phyloP scores from a whole-genome alignment of 2,113 vertebrate species.

The Girardinichthys multiradiatus region DNA sequence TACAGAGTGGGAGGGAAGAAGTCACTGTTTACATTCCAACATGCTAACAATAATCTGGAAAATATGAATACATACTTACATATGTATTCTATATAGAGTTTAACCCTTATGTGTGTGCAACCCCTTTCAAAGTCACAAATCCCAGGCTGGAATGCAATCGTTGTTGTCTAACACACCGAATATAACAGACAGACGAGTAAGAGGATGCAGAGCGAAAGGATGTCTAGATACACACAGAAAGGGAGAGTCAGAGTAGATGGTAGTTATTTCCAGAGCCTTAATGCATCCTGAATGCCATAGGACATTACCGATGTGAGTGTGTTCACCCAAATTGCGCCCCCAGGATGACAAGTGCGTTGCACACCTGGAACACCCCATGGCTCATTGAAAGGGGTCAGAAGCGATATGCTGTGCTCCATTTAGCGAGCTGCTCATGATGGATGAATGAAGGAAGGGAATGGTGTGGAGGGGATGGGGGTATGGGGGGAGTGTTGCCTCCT shows the following conservation, averaged over 20 bases:
- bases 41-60: background rate
- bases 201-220: slow-evolving; percentile 8
- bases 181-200: background rate
- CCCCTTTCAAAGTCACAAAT: background rate
- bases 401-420: slow-evolving; percentile 69
- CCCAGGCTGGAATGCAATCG: background rate
- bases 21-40: slow-evolving; percentile 14
- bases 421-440: slow-evolving; percentile 68
- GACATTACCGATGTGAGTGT: slow-evolving; percentile 62
- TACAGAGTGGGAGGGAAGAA: slow-evolving; percentile 12
- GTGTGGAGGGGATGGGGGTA: slow-evolving; percentile 25
- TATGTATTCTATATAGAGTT: background rate
- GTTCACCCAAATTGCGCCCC: slow-evolving; percentile 62
- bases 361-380: slow-evolving; percentile 54
- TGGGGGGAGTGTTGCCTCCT: slow-evolving; percentile 11
- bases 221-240: background rate
- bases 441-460: slow-evolving; percentile 55
- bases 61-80: background rate
- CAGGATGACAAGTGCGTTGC: slow-evolving; percentile 32
- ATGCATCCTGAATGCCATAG: slow-evolving; percentile 68
- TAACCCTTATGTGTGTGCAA: background rate
- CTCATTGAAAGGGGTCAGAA: slow-evolving; percentile 78
- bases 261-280: slow-evolving; percentile 57
- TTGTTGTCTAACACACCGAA: background rate
- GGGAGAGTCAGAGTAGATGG: slow-evolving; percentile 26